A percentile compares a stretch with the other conserved stretches of the same genome.
Conservation (phyloP, 2,888 invertebrate species). For the Phengaris alcon region DNA sequence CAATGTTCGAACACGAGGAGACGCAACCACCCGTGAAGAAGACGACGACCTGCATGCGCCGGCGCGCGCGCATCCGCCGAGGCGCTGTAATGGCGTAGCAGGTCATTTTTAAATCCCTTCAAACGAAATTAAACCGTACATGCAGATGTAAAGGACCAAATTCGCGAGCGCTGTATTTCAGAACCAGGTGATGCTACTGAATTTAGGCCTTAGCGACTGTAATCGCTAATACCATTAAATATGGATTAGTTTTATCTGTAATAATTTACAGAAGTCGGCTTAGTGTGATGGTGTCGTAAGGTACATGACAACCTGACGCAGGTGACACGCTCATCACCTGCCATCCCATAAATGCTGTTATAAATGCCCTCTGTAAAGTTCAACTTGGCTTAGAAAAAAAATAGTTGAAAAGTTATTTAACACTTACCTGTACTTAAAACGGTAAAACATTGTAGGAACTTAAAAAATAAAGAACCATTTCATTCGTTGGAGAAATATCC, state of each 20-base stretch:
- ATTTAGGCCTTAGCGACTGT: neutral
- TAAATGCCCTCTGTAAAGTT: constrained; percentile 9
- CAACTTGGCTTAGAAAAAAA: constrained; percentile 4
- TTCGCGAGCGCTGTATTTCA: neutral
- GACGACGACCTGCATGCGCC: constrained; percentile 65
- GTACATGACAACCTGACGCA: constrained; percentile 59
- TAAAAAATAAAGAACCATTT: neutral
- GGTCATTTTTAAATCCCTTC: neutral
- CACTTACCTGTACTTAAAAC: constrained; percentile 4
- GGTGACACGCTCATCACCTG: constrained; percentile 42
- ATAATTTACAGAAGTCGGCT: constrained; percentile 37
- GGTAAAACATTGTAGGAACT: neutral
- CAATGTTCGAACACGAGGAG: neutral
- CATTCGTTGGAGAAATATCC: neutral
- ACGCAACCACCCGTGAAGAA: constrained; percentile 41
- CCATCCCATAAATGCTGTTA: constrained; percentile 6
- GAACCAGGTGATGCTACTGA: neutral
- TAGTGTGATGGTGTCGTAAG: constrained; percentile 38
- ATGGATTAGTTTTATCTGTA: neutral
- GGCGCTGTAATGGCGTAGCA: constrained; percentile 35
- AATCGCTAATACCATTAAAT: neutral
- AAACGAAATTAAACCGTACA: neutral
- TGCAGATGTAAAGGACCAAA: neutral
- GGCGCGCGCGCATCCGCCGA: constrained; percentile 61
- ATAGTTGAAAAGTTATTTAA: constrained; percentile 1